Base-by-base conservation (phyloP, 35 echinoderm and acorn worm species). In the Heliocidaris tuberculata region DNA sequence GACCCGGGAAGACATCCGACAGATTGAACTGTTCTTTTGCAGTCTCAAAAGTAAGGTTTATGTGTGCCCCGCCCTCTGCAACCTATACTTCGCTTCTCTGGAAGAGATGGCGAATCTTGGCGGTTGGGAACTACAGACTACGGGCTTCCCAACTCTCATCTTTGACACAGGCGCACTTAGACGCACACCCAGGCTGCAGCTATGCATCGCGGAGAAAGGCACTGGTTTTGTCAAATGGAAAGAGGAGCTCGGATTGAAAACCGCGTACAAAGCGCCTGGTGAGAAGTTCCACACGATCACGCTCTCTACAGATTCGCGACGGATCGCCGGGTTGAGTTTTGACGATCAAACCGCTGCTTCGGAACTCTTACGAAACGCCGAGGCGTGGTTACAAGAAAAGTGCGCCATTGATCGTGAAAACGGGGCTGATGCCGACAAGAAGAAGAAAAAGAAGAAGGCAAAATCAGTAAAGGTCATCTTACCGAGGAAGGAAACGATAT, bases 151-250 rank as follows among this genome's bases (percentile, higher is more conserved):
- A 24, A 96, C 98, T 5, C 32, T 99, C 9, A 94, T 99, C 31
- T 97, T 96, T 27, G 96, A 99, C 85, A 86, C 65, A 27, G 94
- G 94, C 29, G 94, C 94, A 5, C 85, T 92, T 47, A 97, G 86
- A 30, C 85, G 93, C 31, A 92, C 97, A 50, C 60, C 93, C 16
- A 94, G 95, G 94, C 89, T 99, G 31, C 95, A 94, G 29, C 31
- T 99, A 19, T 97, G 96, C 56, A 96, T 99, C 65, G 97, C 98
- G 6, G 97, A 99, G 93, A 99, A 97, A 93, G 98, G 98, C 17
- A 97, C 98, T 9, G 98, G 98, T 17, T 99, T 99, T 86, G 95
- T 96, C 6, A 56, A 97, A 50, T 99, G 98, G 98, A 95, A 97
- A 93, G 98, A 99, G 71, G 50, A 24, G 9, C 54, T 99, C 5